Conservation (phyloP, 2,888 invertebrate species). For the Cloeon dipterum region DNA sequence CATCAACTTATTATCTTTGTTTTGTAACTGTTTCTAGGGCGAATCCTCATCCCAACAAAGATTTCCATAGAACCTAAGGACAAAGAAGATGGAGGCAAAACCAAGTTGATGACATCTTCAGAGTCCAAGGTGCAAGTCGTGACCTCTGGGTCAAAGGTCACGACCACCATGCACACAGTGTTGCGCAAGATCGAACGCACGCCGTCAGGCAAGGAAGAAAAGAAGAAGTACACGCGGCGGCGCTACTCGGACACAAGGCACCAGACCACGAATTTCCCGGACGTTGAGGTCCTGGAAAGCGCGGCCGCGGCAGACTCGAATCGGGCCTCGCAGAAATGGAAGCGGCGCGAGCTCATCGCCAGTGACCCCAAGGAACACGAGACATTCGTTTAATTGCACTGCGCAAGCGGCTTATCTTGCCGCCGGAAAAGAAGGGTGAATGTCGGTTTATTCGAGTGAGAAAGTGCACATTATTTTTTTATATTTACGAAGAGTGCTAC, state of each 20-base stretch:
- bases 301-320: conserved; percentile 10
- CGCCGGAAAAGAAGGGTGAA: too few relatives aligned
- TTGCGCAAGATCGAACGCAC: conserved; percentile 7
- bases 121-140: conserved; percentile 5
- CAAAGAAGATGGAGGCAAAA: conserved; percentile 1
- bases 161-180: conserved; percentile 7
- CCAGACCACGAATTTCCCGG: conserved; percentile 30
- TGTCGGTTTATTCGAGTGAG: too few relatives aligned
- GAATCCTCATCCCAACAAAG: too few relatives aligned
- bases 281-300: conserved; percentile 22
- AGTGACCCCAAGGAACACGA: conserved; percentile 30
- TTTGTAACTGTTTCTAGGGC: too few relatives aligned
- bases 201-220: conserved; percentile 23
- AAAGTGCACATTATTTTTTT: too few relatives aligned
- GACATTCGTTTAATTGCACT: neutral
- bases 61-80: too few relatives aligned
- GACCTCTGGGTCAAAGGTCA: conserved; percentile 8
- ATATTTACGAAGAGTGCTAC: too few relatives aligned
- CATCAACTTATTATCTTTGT: too few relatives aligned
- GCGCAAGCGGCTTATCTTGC: too few relatives aligned
- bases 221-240: conserved; percentile 33
- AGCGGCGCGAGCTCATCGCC: conserved; percentile 57
- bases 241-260: conserved; percentile 34
- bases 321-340: conserved; percentile 32
- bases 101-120: conserved; percentile 1